Percentiles rank a stretch among this genome's conserved stretches.
Evolutionary conservation across 2,113 vertebrate species (phyloP).

Genomic region (Pelmatolapia mariae): DNA sequence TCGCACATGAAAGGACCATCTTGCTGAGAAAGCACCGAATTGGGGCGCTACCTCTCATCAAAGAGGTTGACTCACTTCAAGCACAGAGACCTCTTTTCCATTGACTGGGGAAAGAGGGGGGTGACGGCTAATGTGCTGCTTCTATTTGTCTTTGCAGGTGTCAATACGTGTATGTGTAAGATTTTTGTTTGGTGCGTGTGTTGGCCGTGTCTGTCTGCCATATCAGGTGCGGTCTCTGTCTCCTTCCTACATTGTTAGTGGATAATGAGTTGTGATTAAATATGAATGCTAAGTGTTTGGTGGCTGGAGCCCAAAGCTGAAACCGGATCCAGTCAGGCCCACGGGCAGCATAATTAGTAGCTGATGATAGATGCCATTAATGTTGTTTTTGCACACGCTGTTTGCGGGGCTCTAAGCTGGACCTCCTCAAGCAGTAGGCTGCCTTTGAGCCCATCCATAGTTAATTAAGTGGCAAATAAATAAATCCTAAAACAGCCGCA

Average conservation of each 20-base stretch:
- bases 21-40: conserved; percentile 56
- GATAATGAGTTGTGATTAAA: conserved; percentile 78
- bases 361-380: conserved; percentile 73
- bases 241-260: conserved; percentile 71
- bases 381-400: conserved; percentile 38
- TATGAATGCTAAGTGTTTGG: conserved; percentile 79
- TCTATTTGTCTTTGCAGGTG: conserved; percentile 31
- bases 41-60: conserved; percentile 34
- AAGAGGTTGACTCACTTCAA: conserved; percentile 55
- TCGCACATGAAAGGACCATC: conserved; percentile 55
- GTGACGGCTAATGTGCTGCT: not conserved
- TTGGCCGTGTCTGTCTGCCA: conserved; percentile 55
- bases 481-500: conserved; percentile 19
- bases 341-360: conserved; percentile 73
- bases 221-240: conserved; percentile 66
- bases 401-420: conserved; percentile 30
- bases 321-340: conserved; percentile 62
- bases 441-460: conserved; percentile 41
- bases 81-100: not conserved
- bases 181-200: conserved; percentile 28
- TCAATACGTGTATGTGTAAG: conserved; percentile 1
- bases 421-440: conserved; percentile 30
- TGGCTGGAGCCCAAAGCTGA: conserved; percentile 72
- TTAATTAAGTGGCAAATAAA: conserved; percentile 65
- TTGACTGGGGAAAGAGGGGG: not conserved